Evolutionary conservation across 2,888 invertebrate species (phyloP).

Genomic region (Phyto melanocephala): DNA sequence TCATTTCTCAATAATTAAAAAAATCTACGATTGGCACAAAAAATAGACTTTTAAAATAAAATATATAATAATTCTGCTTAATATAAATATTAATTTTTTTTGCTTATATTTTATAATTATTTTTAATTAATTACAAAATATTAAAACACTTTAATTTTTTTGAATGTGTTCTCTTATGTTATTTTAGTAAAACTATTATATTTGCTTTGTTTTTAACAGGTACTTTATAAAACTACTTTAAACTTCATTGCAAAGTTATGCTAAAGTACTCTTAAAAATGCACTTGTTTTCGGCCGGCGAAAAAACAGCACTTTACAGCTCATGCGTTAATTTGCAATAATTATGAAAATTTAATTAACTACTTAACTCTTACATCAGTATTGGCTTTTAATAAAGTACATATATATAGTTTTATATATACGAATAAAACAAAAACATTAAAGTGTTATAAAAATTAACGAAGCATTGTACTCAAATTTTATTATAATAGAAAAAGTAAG

Average conservation of each 20-base stretch:
- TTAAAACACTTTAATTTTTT: too few species aligned
- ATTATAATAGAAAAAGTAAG: neutral
- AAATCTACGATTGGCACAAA: neutral
- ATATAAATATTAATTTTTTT: neutral
- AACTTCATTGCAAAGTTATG: neutral
- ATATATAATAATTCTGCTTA: neutral
- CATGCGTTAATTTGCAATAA: neutral
- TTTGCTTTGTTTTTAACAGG: too few species aligned
- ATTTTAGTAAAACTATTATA: too few species aligned
- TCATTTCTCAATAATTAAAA: too few species aligned
- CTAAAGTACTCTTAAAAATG: neutral
- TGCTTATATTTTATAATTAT: too few species aligned
- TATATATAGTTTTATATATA: too few species aligned
- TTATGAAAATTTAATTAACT: constrained; percentile 4
- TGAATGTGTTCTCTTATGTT: too few species aligned
- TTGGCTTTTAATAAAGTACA: neutral
- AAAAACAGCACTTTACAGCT: neutral
- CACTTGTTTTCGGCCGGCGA: neutral
- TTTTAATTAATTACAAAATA: neutral
- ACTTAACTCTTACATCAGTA: neutral
- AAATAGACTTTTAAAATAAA: neutral
- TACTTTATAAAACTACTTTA: too few species aligned
- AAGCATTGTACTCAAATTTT: neutral
- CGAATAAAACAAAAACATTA: neutral
- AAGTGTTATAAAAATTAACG: neutral